Base-by-base conservation (phyloP, 2,888 invertebrate species). In the Eupelmus urozonus region DNA sequence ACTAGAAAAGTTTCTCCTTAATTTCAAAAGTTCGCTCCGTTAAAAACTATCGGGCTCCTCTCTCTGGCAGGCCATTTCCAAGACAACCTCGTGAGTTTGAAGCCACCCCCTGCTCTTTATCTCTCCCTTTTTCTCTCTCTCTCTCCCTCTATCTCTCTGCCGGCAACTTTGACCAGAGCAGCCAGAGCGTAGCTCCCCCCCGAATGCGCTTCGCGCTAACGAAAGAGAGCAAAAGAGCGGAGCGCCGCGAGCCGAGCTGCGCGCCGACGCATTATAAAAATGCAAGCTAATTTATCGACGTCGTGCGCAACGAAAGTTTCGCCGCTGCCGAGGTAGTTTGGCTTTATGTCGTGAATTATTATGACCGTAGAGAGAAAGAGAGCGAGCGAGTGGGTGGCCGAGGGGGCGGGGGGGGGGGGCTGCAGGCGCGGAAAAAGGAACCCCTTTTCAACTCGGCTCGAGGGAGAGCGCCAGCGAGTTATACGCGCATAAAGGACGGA, bases 291-390 rank as follows among this genome's bases (percentile, higher is more conserved):
- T 84, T 84, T 84, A 83, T 84, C 84, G 83, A 83, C 83, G 83
- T 83, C 82, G 82, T 71, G 79, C 81, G 72, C 79, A 82, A 79
- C 79, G 79, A 81, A 83, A 84, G 82, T 83, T 83, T 83, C 80
- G 80, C 80, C 82, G 77, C 80, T 78, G 81, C 79, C 83, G 81
- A 82, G 82, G 83, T 83, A 85, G 83, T 84, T 85, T 82, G 82
- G 82, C 82, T 82, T 82, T 85, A 85, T 87, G 87, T 86, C 86
- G 87, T 88, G 85, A 88, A 86, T 88, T 88, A 88, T 88, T 86
- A 86, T 84, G 81, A 82, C 84, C 83, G 80, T 79, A 65, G 80
- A 79, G 80, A 78, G 81, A 63, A 57, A 71, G 65, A 70, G 78
- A 34, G 23, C 20, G 45, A 72, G 76, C 71, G 79, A 72, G 80